These are phyloP conservation scores for Pelagia noctiluca DNA, from an alignment of 30 jellyfish, hydroid and myxozoan species.

Conservation along the genomic window DNA sequence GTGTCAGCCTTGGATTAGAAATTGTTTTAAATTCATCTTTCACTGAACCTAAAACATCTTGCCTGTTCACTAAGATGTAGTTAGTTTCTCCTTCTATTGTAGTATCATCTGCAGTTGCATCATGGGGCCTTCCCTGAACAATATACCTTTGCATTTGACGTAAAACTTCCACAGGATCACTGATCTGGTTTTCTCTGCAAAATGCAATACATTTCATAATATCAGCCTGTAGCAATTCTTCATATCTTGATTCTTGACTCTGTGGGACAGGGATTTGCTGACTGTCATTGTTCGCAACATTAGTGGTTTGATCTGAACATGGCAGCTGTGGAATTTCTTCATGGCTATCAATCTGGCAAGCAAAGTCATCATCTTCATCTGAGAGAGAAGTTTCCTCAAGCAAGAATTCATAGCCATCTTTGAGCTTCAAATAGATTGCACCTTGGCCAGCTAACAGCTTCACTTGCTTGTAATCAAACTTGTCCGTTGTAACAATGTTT, in stretches of 20 bases:
- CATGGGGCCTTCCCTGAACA: background rate
- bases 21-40: slow-evolving; percentile 3
- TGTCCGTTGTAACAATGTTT: background rate
- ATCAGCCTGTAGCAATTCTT: background rate
- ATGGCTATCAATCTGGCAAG: background rate
- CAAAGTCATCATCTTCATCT: slow-evolving; percentile 3
- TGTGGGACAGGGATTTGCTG: no score
- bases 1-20: slow-evolving; percentile 20
- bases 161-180: slow-evolving; percentile 4
- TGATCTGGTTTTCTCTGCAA: background rate
- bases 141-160: background rate
- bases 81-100: slow-evolving; percentile 22
- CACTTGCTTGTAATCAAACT: slow-evolving; percentile 22
- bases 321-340: background rate
- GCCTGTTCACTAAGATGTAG: slow-evolving; percentile 25
- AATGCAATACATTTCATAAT: background rate
- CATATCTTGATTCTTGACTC: no score
- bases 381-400: background rate
- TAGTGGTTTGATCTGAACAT: background rate
- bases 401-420: slow-evolving; percentile 14
- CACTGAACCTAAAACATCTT: slow-evolving; percentile 18
- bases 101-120: background rate
- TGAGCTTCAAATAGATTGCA: slow-evolving; percentile 4
- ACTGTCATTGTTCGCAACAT: no score
- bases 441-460: slow-evolving; percentile 19